Conservation (phyloP, 2,797 vertebrate species). For the Lepus oiostolus region DNA sequence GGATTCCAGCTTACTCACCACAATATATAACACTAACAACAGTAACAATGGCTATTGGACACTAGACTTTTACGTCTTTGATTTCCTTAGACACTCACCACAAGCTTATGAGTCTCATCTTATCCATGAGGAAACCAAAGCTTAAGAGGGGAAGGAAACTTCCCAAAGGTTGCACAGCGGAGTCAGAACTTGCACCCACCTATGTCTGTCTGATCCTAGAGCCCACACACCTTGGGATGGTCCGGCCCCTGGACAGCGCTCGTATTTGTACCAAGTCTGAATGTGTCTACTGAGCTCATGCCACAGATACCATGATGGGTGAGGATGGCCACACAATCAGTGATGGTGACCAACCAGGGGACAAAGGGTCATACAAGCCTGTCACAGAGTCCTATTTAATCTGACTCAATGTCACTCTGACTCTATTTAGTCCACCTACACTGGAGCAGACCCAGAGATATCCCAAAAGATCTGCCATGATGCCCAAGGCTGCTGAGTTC, state of each 20-base stretch:
- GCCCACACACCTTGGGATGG: accelerated
- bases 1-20: neutral
- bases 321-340: neutral
- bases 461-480: neutral
- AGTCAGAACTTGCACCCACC: neutral
- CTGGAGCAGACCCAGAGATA: neutral
- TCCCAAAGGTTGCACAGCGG: neutral
- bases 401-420: neutral
- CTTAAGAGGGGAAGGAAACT: neutral
- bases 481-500: neutral
- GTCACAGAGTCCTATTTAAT: neutral
- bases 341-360: neutral
- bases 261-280: neutral
- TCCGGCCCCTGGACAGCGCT: neutral
- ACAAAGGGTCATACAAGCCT: neutral
- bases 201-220: neutral
- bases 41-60: neutral
- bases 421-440: neutral
- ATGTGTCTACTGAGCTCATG: neutral
- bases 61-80: neutral
- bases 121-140: neutral
- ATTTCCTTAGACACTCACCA: neutral
- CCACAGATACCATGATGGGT: neutral
- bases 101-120: neutral
- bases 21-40: neutral